These are phyloP conservation scores for Pogona vitticeps DNA, from an alignment of 2,113 vertebrate genomes.

Conservation along the genomic window DNA sequence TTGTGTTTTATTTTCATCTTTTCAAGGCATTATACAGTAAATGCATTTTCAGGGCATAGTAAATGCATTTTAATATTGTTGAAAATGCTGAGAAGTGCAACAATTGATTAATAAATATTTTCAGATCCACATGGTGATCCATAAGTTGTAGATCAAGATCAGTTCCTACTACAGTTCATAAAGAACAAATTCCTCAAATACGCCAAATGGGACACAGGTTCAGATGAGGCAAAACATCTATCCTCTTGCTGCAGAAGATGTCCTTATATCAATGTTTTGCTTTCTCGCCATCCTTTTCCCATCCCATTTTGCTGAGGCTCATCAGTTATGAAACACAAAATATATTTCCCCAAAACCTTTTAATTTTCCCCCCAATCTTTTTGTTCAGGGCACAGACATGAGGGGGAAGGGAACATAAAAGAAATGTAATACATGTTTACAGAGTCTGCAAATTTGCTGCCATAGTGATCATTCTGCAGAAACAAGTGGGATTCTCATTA, in stretches of 20 bases:
- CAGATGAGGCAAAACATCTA: neutral
- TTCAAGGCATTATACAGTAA: no score
- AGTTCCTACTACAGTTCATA: neutral
- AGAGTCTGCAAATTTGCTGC: neutral
- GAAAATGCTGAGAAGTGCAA: neutral
- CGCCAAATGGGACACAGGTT: neutral
- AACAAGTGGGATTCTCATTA: conserved; percentile 32
- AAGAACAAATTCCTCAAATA: neutral
- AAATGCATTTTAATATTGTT: no score
- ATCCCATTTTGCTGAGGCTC: neutral
- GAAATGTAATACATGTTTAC: neutral
- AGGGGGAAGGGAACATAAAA: neutral
- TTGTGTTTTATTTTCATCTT: no score
- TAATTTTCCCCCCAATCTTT: neutral
- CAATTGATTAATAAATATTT: neutral
- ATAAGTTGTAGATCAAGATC: neutral
- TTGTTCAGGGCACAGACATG: neutral
- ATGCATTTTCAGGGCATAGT: no score
- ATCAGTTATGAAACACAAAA: neutral
- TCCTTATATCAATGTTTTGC: neutral
- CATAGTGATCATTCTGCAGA: neutral
- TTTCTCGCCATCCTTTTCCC: neutral
- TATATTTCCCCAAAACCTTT: neutral
- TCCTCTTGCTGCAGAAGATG: neutral
- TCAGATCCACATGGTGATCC: neutral